These are phyloP conservation scores for Hemicentrotus pulcherrimus DNA, from an alignment of 35 echinoderm and acorn worm species.

Conservation along the genomic window DNA sequence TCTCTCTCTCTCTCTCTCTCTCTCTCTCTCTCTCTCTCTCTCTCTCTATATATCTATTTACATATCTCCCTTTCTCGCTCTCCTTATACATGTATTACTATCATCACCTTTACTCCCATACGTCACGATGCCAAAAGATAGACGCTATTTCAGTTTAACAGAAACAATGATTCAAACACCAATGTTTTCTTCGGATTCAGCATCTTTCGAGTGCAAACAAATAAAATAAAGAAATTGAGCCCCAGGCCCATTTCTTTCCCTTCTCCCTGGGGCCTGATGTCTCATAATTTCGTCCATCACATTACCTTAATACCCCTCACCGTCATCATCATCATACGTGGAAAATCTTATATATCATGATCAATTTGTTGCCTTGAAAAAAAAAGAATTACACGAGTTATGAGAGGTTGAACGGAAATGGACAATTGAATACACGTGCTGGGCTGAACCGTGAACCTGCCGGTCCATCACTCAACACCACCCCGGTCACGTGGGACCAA, in stretches of 20 bases:
- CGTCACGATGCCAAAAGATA: background rate
- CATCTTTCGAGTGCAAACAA: background rate
- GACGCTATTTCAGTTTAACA: background rate
- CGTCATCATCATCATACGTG: background rate
- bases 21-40: no score
- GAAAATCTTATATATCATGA: background rate
- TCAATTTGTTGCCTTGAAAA: background rate
- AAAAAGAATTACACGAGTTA: background rate
- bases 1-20: no score
- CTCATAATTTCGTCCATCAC: background rate
- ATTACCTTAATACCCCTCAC: background rate
- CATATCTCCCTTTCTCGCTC: background rate
- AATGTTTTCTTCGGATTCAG: constrained; percentile 2
- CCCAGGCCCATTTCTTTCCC: background rate
- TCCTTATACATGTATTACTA: background rate
- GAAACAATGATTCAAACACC: background rate
- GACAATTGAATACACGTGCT: background rate
- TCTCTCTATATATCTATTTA: no score
- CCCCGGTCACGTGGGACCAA: background rate
- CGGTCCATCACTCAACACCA: background rate
- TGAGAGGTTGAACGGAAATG: background rate
- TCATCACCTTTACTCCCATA: background rate
- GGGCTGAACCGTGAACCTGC: constrained; percentile 6
- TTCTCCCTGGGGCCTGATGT: background rate
- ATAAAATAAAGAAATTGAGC: background rate